Evolutionary conservation across 2,888 invertebrate genomes (phyloP).

Genomic region (Embidobia sp.): DNA sequence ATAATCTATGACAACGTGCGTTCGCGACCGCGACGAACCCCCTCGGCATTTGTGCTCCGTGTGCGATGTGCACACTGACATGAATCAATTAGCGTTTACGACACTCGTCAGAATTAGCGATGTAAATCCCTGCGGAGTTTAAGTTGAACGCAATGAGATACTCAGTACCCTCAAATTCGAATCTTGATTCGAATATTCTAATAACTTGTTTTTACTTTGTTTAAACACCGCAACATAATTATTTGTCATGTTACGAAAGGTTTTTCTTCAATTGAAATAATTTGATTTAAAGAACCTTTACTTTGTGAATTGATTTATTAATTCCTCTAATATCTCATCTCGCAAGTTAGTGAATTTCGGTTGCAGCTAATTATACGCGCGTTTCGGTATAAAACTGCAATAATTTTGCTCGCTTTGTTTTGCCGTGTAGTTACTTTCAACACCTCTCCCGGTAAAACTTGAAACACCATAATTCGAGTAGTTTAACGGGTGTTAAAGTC

Average conservation of each 20-base stretch:
- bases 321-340: too few relatives aligned
- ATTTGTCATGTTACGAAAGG: too few relatives aligned
- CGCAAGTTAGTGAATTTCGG: too few relatives aligned
- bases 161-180: not conserved
- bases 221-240: too few relatives aligned
- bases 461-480: not conserved
- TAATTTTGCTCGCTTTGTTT: not conserved
- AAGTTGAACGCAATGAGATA: conserved; percentile 3
- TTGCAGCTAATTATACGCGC: too few relatives aligned
- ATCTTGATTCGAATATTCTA: not conserved
- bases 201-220: not conserved
- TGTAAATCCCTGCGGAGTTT: conserved; percentile 9
- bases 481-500: not conserved
- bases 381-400: too few relatives aligned
- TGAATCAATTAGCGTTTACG: conserved; percentile 49
- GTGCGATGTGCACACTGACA: conserved; percentile 29
- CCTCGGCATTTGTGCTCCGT: conserved; percentile 23
- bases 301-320: too few relatives aligned
- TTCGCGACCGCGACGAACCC: conserved; percentile 33
- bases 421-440: not conserved
- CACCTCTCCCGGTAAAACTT: too few relatives aligned
- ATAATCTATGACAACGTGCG: conserved; percentile 55
- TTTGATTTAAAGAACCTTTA: too few relatives aligned
- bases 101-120: conserved; percentile 41
- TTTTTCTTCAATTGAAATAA: too few relatives aligned